Evolutionary conservation across 1,140 invertebrate species (phyloP).

Genomic region (Asbolus verrucosus): DNA sequence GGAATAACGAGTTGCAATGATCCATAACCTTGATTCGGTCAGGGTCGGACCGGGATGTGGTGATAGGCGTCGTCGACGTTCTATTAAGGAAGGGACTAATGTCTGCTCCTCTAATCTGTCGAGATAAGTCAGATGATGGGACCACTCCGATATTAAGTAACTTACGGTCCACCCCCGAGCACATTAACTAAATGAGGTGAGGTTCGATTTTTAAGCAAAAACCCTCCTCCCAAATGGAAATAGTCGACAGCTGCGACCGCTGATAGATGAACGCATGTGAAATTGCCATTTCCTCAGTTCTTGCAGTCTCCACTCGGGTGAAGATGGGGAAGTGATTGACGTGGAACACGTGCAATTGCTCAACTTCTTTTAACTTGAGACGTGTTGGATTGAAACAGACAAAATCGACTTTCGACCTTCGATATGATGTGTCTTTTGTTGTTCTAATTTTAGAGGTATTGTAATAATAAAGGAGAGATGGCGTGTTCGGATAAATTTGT

Average conservation of each 20-base stretch:
- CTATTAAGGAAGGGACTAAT: too few species aligned
- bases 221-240: neutral
- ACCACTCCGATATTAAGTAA: neutral
- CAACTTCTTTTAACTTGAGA: neutral
- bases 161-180: neutral
- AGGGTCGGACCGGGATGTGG: too few species aligned
- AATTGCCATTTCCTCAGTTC: neutral
- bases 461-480: neutral
- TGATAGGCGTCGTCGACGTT: too few species aligned
- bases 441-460: neutral
- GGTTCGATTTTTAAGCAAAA: neutral
- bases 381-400: neutral
- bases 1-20: conserved; percentile 10
- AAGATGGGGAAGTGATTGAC: neutral
- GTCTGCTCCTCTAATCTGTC: too few species aligned
- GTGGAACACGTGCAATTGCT: neutral
- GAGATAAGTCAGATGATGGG: too few species aligned
- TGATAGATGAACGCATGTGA: conserved; percentile 2
- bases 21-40: neutral
- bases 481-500: neutral
- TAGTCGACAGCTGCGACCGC: neutral
- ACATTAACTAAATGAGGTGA: neutral
- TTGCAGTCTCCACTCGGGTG: too few species aligned
- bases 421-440: neutral
- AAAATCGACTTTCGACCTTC: too few species aligned